Base-by-base conservation (phyloP, 2,888 invertebrate genomes). In the Mythimna albipuncta region DNA sequence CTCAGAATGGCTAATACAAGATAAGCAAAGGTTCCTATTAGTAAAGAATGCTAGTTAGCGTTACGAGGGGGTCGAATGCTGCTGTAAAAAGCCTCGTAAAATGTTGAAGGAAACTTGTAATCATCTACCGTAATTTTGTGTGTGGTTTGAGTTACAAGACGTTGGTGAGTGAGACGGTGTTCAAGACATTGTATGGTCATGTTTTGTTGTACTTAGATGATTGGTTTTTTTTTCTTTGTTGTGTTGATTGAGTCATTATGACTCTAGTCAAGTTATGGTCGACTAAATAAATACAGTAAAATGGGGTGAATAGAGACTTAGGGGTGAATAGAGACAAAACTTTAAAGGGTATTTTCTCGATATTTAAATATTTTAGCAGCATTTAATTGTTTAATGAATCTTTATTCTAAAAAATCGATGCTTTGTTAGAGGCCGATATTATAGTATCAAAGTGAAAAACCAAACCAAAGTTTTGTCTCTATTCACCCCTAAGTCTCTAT, bases 51-150 rank as follows among this genome's bases (percentile, higher is more conserved):
- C 70, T 83, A 85, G 72, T 83, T 83, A 83, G 63, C 65, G 75
- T 83, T 85, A 85, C 63, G 83, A 77, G 57, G 61, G 79, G 75
- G 62, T 62, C 59, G 54, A 83, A 83, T 66, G 64, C 62, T 76
- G 81, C 64, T 79, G 85, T 79, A 83, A 83, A 82, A 85, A 69
- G 59, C 67, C 65, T 83, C 72, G 76, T 83, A 83, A 83, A 85
- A 85, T 70, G 85, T 72, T 26, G 64, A 64, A 75, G 72, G 85
- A 79, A 75, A 72, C 67, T 64, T 75, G 70, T 79, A 83, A 83
- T 85, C 76, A 73, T 72, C 70, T 54, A 66, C 26, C 57, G 70
- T 83, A 69, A 79, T 79, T 64, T 83, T 72, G 72, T 79, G 74
- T 76, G 63, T 68, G 73, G 82, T 82, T 82, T 68, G 19, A 62